Conservation (phyloP, 2,797 vertebrate species). For the Botia almorhae region DNA sequence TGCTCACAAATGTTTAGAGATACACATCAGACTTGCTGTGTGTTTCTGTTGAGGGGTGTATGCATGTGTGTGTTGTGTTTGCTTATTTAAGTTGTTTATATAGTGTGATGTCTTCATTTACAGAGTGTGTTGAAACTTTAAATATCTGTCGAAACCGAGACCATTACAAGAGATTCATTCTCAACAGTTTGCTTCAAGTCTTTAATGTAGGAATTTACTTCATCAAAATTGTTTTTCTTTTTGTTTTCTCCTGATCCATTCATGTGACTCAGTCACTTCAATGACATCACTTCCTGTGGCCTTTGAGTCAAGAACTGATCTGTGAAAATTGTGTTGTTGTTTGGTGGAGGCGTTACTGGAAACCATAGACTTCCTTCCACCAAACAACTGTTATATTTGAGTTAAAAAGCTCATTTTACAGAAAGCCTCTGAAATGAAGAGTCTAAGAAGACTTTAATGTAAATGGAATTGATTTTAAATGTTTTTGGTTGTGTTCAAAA, state of each 20-base stretch:
- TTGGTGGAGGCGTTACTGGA: not conserved
- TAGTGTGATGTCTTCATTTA: constrained; percentile 42
- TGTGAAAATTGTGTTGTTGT: constrained; percentile 1
- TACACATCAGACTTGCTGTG: constrained; percentile 64
- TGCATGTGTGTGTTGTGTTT: not conserved
- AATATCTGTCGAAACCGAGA: constrained; percentile 51
- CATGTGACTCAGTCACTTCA: constrained; percentile 10
- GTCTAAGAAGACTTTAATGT: constrained; percentile 5
- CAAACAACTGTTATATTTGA: constrained; percentile 1
- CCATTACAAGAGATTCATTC: constrained; percentile 4
- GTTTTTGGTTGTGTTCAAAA: constrained; percentile 68
- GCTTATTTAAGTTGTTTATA: constrained; percentile 21
- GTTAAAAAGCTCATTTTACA: constrained; percentile 2
- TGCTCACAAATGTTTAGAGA: not conserved
- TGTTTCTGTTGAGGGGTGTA: constrained; percentile 44
- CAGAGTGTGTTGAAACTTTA: constrained; percentile 15
- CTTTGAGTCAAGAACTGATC: not conserved
- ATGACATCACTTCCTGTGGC: constrained; percentile 38
- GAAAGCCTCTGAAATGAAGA: constrained; percentile 37
- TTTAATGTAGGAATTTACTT: constrained; percentile 32
- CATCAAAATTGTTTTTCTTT: constrained; percentile 30
- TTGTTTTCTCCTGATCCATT: not conserved
- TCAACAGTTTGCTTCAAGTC: constrained; percentile 28
- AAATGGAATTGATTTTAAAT: constrained; percentile 36
- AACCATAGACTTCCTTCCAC: constrained; percentile 47